Conservation (phyloP, 2,888 invertebrate genomes). For the Tetropium fuscum region DNA sequence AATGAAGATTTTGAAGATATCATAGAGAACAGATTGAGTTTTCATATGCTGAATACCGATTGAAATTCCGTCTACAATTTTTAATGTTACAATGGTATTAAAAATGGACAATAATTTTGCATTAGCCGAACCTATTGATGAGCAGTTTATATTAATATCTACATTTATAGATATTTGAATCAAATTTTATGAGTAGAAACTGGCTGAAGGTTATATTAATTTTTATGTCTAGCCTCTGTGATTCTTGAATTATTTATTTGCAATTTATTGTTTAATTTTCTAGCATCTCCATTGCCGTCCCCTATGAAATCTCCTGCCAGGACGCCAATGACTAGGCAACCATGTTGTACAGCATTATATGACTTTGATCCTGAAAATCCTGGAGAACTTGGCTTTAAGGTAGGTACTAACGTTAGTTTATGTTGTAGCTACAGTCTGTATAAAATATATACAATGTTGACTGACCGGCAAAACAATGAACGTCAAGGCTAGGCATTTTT, state of each 20-base stretch:
- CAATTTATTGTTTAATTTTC: slow-evolving; percentile 47
- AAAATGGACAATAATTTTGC: too few relatives aligned
- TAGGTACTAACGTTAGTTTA: slow-evolving; percentile 62
- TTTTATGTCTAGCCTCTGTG: neutral
- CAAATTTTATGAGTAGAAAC: slow-evolving; percentile 1
- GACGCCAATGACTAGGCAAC: slow-evolving; percentile 80
- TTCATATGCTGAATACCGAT: too few relatives aligned
- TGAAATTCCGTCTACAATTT: too few relatives aligned
- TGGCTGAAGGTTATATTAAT: slow-evolving; percentile 17
- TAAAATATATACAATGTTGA: too few relatives aligned
- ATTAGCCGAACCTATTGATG: too few relatives aligned
- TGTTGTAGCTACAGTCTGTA: too few relatives aligned
- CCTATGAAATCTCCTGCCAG: slow-evolving; percentile 92
- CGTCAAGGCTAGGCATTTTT: too few relatives aligned
- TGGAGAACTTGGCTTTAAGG: slow-evolving; percentile 97
- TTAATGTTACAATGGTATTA: too few relatives aligned
- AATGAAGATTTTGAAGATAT: too few relatives aligned
- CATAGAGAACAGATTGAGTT: too few relatives aligned
- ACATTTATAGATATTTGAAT: neutral
- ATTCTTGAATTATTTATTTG: neutral
- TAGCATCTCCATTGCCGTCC: slow-evolving; percentile 92
- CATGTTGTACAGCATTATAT: slow-evolving; percentile 94
- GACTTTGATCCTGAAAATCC: slow-evolving; percentile 99
- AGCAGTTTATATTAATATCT: neutral
- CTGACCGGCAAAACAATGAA: too few relatives aligned